Evolutionary conservation across 2,797 vertebrate species (phyloP), one percentile per base, ranked within the genome.

Genomic region (Cottoperca gobio): DNA sequence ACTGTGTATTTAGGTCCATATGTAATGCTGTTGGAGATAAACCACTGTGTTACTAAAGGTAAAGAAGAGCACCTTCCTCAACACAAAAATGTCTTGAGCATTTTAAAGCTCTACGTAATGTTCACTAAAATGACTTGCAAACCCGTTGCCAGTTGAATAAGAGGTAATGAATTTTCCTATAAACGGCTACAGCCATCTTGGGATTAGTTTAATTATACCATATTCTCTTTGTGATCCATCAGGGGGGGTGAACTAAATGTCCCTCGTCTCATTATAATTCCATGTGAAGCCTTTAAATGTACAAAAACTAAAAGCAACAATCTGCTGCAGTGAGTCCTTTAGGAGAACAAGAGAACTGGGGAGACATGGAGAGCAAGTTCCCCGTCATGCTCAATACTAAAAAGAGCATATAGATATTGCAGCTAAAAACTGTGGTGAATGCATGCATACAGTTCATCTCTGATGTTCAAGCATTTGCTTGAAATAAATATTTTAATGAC

Each of bases 171-270:
- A 76, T 87, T 70, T 78, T 66, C 61, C 64, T 68, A 55, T 74
- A 76, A 88, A 86, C 16, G 8, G 73, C 46, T 40, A 84, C 50
- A 73, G 76, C 69, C 50, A 70, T 74, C 78, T 58, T 69, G 82
- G 87, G 89, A 87, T 69, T 84, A 23, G 43, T 78, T 81, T 81
- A 82, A 86, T 89, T 82, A 81, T 70, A 73, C 64, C 67, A 46
- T 46, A 58, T 78, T 89, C 35, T 72, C 77, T 83, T 76, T 79
- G 66, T 62, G 79, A 77, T 54, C 70, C 70, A 75, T 73, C 12
- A 50, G 35, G 71, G 71, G 78, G 61, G 26, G 24, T 79, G 65
- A 81, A 81, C 58, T 69, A 84, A 53, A 79, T 78, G 60, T 63
- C 71, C 73, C 70, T 82, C 53, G 67, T 86, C 54, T 81, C n/a